Evolutionary conservation across 2,888 invertebrate species (phyloP).

Genomic region (Euclidia mi): DNA sequence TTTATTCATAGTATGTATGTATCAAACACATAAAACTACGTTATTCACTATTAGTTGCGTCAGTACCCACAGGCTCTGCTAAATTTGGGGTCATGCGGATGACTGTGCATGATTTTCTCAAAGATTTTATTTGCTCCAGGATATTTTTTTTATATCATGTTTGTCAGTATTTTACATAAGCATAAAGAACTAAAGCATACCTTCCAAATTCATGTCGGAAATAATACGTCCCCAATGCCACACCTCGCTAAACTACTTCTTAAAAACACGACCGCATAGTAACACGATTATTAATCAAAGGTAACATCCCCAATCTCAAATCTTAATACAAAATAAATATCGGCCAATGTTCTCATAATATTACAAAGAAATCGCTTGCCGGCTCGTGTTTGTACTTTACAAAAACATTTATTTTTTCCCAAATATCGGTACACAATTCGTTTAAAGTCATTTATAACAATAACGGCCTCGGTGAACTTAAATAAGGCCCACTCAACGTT

Average conservation of each 20-base stretch:
- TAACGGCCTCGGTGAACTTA: constrained; percentile 39
- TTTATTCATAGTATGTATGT: too few relatives aligned
- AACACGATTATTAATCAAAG: background rate
- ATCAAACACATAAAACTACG: too few relatives aligned
- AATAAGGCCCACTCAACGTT: constrained; percentile 30
- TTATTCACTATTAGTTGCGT: too few relatives aligned
- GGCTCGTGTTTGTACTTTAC: constrained; percentile 39
- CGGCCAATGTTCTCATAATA: constrained; percentile 4
- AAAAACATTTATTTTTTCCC: constrained; percentile 48
- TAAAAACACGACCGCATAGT: background rate
- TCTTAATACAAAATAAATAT: constrained; percentile 13
- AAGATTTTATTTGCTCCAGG: too few relatives aligned
- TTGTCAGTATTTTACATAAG: too few relatives aligned
- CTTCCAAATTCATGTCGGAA: too few relatives aligned
- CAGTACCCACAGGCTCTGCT: too few relatives aligned
- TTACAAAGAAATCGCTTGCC: constrained; percentile 42
- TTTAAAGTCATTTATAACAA: constrained; percentile 55
- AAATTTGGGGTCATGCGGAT: too few relatives aligned
- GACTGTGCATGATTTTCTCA: too few relatives aligned
- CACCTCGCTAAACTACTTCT: background rate
- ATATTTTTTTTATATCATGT: too few relatives aligned
- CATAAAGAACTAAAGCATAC: too few relatives aligned
- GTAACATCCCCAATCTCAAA: background rate
- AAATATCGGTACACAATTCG: constrained; percentile 42
- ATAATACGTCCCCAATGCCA: too few relatives aligned